These are phyloP conservation scores for Rhyzopertha dominica DNA, from an alignment of 1,140 invertebrate genomes.

Conservation along the genomic window DNA sequence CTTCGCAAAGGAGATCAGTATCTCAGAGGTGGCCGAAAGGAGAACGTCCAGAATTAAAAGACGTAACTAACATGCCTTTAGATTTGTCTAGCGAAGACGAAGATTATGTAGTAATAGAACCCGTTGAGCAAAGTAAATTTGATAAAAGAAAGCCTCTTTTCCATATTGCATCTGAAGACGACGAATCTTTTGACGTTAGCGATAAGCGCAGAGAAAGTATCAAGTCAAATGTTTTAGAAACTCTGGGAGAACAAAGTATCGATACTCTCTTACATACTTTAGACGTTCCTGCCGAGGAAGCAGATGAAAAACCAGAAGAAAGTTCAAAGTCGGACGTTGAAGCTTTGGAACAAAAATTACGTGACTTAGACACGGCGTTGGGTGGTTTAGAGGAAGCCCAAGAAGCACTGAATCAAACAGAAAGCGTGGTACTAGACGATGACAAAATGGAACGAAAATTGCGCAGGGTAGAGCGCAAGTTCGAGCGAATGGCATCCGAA, in stretches of 20 bases:
- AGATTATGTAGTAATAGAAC: slow-evolving; percentile 31
- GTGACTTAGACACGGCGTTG: slow-evolving; percentile 43
- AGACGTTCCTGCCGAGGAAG: slow-evolving; percentile 14
- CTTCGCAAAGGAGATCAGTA: slow-evolving; percentile 19
- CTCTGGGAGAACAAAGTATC: slow-evolving; percentile 29
- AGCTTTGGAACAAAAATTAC: slow-evolving; percentile 39
- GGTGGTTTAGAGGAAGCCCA: slow-evolving; percentile 36
- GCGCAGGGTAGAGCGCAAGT: slow-evolving; percentile 52
- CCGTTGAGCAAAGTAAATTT: slow-evolving; percentile 19
- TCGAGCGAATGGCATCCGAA: slow-evolving; percentile 53
- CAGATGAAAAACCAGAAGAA: slow-evolving; percentile 19
- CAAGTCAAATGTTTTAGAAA: slow-evolving; percentile 37
- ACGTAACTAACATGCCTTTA: slow-evolving; percentile 21
- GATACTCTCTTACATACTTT: slow-evolving; percentile 35
- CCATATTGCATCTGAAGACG: slow-evolving; percentile 45
- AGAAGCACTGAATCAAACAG: slow-evolving; percentile 4
- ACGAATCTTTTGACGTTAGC: slow-evolving; percentile 21
- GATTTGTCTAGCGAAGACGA: slow-evolving; percentile 21
- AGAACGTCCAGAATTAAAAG: slow-evolving; percentile 25
- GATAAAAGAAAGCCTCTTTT: slow-evolving; percentile 36
- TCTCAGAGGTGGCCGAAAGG: slow-evolving; percentile 28
- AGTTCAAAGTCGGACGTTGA: slow-evolving; percentile 35
- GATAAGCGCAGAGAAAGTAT: slow-evolving; percentile 26
- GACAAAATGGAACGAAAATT: slow-evolving; percentile 42
- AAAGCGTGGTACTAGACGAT: too few relatives aligned